Evolutionary conservation across 2,797 vertebrate genomes (phyloP).

Genomic region (Myotis planiceps): DNA sequence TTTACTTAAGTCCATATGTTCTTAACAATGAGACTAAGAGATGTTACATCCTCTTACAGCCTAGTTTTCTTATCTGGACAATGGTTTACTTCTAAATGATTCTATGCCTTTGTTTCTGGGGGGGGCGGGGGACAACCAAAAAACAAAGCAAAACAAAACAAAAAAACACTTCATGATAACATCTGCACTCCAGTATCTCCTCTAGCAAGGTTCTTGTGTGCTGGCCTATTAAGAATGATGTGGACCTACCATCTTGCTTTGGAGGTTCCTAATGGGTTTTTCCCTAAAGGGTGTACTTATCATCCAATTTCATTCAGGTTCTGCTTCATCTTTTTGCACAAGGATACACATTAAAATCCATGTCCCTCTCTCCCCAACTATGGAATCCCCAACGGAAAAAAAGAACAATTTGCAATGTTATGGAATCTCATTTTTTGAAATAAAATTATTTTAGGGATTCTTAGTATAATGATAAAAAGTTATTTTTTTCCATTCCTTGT

Average conservation of each 20-base stretch:
- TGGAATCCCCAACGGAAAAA: background rate
- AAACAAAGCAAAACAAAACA: background rate
- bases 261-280: background rate
- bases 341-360: background rate
- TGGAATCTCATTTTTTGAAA: background rate
- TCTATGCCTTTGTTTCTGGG: background rate
- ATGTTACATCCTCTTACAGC: background rate
- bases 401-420: background rate
- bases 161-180: background rate
- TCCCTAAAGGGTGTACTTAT: background rate
- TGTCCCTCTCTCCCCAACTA: background rate
- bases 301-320: background rate
- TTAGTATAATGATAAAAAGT: background rate
- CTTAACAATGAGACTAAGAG: background rate
- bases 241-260: background rate
- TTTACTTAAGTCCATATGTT: background rate
- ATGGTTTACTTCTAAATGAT: background rate
- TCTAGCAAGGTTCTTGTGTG: background rate
- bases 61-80: background rate
- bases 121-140: no score
- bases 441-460: background rate
- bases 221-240: background rate
- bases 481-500: background rate
- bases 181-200: background rate
- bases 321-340: background rate